Percentiles rank a stretch among this genome's conserved stretches.
Conservation (phyloP, 2,113 vertebrate species). For the Crotalus tigris region DNA sequence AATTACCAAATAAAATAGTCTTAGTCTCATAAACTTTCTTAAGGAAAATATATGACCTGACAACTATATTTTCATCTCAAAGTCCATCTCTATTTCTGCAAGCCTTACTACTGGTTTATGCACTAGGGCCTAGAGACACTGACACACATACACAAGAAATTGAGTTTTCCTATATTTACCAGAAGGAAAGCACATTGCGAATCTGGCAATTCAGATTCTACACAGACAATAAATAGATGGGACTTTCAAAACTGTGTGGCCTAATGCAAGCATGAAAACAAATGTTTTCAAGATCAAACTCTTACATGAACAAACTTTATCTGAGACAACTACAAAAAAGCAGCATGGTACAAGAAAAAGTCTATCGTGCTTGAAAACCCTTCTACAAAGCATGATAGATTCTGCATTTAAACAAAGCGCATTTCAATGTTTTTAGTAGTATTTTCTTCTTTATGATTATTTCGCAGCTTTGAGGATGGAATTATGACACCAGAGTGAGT, state of each 20-base stretch:
- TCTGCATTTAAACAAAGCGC: neutral
- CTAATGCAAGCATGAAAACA: neutral
- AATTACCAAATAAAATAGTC: neutral
- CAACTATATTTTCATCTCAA: slow-evolving; percentile 10
- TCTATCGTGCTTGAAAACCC: neutral
- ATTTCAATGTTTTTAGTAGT: neutral
- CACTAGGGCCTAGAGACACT: slow-evolving; percentile 10
- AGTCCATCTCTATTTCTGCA: slow-evolving; percentile 11
- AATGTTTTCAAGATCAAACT: neutral
- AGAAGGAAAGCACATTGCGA: neutral
- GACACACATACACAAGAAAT: neutral
- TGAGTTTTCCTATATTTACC: slow-evolving; percentile 6
- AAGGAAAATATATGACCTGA: slow-evolving; percentile 9
- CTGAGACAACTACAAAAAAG: neutral
- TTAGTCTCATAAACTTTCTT: slow-evolving; percentile 14
- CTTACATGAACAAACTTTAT: accelerated
- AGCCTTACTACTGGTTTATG: slow-evolving; percentile 7
- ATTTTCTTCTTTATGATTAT: neutral
- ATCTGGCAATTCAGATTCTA: slow-evolving; percentile 6
- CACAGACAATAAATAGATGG: accelerated
- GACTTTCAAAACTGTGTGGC: slow-evolving; percentile 28
- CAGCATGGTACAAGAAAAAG: neutral
- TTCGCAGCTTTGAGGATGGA: neutral
- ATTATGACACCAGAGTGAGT: neutral
- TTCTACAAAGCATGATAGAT: neutral